Conservation (phyloP, 2,113 vertebrate genomes). For the Noctilio leporinus region DNA sequence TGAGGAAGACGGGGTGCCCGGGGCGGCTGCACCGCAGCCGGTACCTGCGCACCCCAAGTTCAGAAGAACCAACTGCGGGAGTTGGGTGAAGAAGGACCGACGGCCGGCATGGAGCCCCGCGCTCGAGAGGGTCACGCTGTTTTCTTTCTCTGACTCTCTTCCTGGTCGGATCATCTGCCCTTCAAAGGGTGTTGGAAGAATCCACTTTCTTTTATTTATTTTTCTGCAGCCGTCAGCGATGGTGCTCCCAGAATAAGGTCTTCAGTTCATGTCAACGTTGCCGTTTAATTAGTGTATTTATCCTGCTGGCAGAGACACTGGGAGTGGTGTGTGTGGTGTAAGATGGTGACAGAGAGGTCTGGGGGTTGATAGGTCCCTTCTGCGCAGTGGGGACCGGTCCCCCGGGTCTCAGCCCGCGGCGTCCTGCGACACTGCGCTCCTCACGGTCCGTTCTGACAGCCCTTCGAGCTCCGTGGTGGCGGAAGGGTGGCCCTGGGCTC, state of each 20-base stretch:
- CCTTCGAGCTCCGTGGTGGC: neutral
- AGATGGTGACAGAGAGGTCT: neutral
- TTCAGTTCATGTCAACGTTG: neutral
- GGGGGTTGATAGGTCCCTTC: neutral
- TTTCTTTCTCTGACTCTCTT: neutral
- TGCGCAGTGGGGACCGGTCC: neutral
- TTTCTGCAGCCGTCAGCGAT: slow-evolving; percentile 1
- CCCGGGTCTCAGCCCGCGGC: no score
- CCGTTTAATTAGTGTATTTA: neutral
- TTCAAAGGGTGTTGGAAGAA: neutral
- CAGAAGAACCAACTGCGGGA: neutral
- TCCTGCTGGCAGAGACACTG: neutral
- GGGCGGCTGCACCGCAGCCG: no score
- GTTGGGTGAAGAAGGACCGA: neutral
- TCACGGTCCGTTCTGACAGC: neutral
- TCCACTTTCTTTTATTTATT: neutral
- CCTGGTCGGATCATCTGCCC: neutral
- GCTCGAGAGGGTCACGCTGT: neutral
- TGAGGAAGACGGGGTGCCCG: neutral
- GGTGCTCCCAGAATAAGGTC: neutral
- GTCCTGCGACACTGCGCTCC: neutral
- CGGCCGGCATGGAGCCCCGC: neutral
- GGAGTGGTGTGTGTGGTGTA: neutral
- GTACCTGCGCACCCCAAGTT: neutral
- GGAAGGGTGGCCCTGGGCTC: neutral